Evolutionary conservation across 2,888 invertebrate species (phyloP).

Genomic region (Caenorhabditis sinica): DNA sequence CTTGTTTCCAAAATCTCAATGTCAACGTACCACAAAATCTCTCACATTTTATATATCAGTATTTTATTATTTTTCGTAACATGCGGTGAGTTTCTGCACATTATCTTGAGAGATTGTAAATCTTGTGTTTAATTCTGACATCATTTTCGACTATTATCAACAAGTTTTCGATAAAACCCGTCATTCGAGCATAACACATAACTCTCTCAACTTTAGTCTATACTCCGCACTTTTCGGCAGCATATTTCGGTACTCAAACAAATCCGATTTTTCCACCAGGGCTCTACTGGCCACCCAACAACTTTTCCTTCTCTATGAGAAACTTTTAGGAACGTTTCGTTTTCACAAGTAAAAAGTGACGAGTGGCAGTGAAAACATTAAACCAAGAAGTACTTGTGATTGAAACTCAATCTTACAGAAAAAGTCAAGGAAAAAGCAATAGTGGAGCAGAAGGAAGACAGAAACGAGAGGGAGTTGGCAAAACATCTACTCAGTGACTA

Average conservation of each 20-base stretch:
- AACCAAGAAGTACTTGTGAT: background rate
- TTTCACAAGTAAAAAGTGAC: slow-evolving; percentile 34
- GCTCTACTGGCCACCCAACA: slow-evolving; percentile 40
- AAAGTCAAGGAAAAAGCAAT: slow-evolving; percentile 32
- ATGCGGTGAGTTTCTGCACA: slow-evolving; percentile 48
- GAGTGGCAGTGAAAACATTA: background rate
- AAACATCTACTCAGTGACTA: slow-evolving; percentile 68
- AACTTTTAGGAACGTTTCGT: slow-evolving; percentile 13
- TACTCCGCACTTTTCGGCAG: slow-evolving; percentile 24
- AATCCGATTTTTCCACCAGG: slow-evolving; percentile 22
- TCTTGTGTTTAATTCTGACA: background rate
- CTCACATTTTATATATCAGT: slow-evolving; percentile 33
- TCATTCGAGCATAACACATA: slow-evolving; percentile 50
- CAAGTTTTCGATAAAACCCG: background rate
- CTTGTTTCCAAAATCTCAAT: slow-evolving; percentile 5
- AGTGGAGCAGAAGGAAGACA: slow-evolving; percentile 45
- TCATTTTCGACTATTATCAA: background rate
- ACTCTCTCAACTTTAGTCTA: slow-evolving; percentile 32
- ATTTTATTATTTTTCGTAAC: slow-evolving; percentile 45
- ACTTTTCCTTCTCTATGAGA: background rate
- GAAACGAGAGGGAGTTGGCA: slow-evolving; percentile 69
- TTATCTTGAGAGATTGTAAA: background rate
- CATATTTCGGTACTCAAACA: slow-evolving; percentile 51
- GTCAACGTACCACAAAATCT: slow-evolving; percentile 57
- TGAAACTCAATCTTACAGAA: slow-evolving; percentile 24